Percentiles rank a stretch among this genome's conserved stretches.
phyloP scores from a whole-genome alignment of 2,797 vertebrate species.

The Labroides dimidiatus region DNA sequence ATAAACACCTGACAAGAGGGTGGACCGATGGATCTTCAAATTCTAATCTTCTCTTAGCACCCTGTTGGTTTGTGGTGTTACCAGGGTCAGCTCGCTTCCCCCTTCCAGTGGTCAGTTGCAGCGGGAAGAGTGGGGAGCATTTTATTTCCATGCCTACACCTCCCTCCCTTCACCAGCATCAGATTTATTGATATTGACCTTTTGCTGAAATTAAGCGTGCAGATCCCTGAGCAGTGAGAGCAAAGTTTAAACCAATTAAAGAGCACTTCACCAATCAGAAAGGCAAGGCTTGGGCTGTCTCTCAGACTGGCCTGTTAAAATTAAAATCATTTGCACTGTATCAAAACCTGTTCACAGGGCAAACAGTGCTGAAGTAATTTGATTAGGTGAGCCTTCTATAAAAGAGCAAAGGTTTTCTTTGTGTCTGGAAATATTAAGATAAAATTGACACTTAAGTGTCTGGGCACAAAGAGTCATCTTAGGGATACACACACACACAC shows the following conservation, averaged over 20 bases:
- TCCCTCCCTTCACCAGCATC: slow-evolving; percentile 61
- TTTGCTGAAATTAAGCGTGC: slow-evolving; percentile 86
- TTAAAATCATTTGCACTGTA: slow-evolving; percentile 81
- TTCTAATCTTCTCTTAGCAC: slow-evolving; percentile 83
- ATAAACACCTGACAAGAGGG: slow-evolving; percentile 86
- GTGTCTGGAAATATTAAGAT: slow-evolving; percentile 55
- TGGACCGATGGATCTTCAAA: slow-evolving; percentile 75
- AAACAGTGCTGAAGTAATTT: slow-evolving; percentile 71
- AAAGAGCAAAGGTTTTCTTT: slow-evolving; percentile 52
- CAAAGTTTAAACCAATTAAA: slow-evolving; percentile 91
- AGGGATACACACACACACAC: slow-evolving; percentile 1
- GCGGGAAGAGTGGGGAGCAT: slow-evolving; percentile 42
- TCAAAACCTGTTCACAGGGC: slow-evolving; percentile 71
- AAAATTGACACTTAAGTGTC: slow-evolving; percentile 51
- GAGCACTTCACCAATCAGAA: slow-evolving; percentile 81
- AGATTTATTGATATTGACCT: slow-evolving; percentile 89
- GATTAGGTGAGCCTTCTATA: slow-evolving; percentile 64
- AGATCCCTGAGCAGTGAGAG: slow-evolving; percentile 80
- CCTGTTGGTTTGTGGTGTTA: slow-evolving; percentile 70
- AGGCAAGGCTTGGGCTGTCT: slow-evolving; percentile 70
- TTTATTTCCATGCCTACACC: slow-evolving; percentile 63
- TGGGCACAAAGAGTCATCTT: slow-evolving; percentile 23
- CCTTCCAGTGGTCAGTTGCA: slow-evolving; percentile 71
- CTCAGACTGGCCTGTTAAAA: slow-evolving; percentile 65
- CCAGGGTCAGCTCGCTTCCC: slow-evolving; percentile 72